These are phyloP conservation scores for Ectropis grisescens DNA, from an alignment of 1,140 invertebrate genomes.

Conservation along the genomic window DNA sequence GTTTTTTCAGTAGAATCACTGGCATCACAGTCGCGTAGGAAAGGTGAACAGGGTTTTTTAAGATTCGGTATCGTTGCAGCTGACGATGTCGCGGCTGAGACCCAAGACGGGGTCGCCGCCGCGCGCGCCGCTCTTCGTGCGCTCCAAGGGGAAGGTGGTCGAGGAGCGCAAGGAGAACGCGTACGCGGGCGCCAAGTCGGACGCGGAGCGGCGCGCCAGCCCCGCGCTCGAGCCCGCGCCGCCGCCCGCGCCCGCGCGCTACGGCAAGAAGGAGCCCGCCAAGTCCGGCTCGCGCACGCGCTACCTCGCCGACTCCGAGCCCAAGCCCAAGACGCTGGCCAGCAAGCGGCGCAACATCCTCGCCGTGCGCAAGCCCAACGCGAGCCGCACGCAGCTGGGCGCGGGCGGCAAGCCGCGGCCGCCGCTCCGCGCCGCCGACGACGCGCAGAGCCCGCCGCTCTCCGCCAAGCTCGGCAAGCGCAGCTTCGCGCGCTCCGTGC, in stretches of 20 bases:
- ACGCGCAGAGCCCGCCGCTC: slow-evolving; percentile 23
- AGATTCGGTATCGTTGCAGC: slow-evolving; percentile 23
- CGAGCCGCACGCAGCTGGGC: slow-evolving; percentile 31
- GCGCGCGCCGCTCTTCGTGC: slow-evolving; percentile 39
- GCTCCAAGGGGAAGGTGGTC: slow-evolving; percentile 45
- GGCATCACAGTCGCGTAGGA: too few relatives aligned
- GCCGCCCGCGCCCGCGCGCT: slow-evolving; percentile 34
- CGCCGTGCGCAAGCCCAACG: slow-evolving; percentile 48
- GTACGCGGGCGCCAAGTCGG: slow-evolving; percentile 41
- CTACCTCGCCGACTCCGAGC: slow-evolving; percentile 42
- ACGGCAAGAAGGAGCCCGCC: slow-evolving; percentile 43
- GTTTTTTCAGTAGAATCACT: not conserved
- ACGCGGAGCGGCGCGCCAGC: slow-evolving; percentile 33
- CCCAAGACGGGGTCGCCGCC: slow-evolving; percentile 47
- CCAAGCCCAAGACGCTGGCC: slow-evolving; percentile 43
- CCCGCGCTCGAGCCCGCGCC: slow-evolving; percentile 34
- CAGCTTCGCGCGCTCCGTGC: slow-evolving; percentile 25
- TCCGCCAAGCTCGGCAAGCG: slow-evolving; percentile 34
- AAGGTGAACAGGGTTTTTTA: too few relatives aligned
- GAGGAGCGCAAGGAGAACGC: slow-evolving; percentile 60
- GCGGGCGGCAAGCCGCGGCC: slow-evolving; percentile 31
- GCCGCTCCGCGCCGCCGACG: slow-evolving; percentile 32
- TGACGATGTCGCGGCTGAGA: slow-evolving; percentile 49
- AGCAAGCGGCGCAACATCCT: slow-evolving; percentile 46
- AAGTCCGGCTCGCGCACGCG: slow-evolving; percentile 33